phyloP scores from a whole-genome alignment of 30 jellyfish, hydroid and myxozoan species.

The Aurelia sp. region DNA sequence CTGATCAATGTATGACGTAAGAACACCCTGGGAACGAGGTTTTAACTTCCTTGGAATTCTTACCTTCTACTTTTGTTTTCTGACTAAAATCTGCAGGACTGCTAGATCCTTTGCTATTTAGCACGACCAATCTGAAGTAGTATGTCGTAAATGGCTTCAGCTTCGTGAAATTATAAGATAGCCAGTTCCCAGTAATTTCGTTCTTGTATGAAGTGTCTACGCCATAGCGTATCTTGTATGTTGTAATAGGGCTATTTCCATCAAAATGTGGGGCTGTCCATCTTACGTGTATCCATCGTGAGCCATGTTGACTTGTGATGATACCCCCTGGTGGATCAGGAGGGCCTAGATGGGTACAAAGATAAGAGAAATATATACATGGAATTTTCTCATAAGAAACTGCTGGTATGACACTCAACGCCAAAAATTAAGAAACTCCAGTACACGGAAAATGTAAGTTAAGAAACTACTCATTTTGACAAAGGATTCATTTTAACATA shows the following conservation, averaged over 20 bases:
- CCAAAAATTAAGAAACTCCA: too few species aligned
- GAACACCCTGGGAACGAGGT: too few species aligned
- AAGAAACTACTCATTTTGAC: too few species aligned
- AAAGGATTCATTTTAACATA: too few species aligned
- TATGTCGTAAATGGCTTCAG: conserved; percentile 33
- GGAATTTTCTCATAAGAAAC: too few species aligned
- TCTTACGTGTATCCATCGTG: background rate
- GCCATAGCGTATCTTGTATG: background rate
- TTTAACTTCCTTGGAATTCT: too few species aligned
- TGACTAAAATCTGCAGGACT: background rate
- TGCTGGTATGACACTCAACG: too few species aligned
- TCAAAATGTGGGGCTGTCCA: background rate
- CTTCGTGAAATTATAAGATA: background rate
- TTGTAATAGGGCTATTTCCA: background rate
- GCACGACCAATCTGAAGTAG: conserved; percentile 9
- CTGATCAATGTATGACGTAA: too few species aligned
- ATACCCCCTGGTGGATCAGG: background rate
- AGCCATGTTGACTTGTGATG: background rate
- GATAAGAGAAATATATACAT: too few species aligned
- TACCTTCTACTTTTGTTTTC: conserved; percentile 9
- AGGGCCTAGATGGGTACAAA: background rate
- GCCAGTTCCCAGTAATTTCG: background rate
- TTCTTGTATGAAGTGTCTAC: background rate
- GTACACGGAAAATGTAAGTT: too few species aligned
- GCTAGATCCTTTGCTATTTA: conserved; percentile 22